Evolutionary conservation across 2,888 invertebrate species (phyloP), one percentile per base, ranked within the genome.

Genomic region (Flexamia atlantica): DNA sequence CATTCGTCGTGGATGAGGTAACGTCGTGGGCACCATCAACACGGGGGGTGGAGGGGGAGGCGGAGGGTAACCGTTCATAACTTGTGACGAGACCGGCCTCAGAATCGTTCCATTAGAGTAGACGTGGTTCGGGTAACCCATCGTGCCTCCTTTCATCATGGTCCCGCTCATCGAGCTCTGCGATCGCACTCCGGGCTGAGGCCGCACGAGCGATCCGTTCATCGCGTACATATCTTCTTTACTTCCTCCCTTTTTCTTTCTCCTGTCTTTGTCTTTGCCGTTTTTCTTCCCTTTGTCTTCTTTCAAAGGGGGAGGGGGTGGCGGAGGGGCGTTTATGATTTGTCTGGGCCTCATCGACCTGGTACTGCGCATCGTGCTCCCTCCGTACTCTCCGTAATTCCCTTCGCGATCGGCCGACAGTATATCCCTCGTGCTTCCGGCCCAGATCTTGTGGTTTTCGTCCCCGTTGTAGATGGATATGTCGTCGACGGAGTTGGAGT

Each of bases 381-480:
- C 89, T 85, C 92, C 93, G 88, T 96, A 96, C 17, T 94, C 93
- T 86, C 93, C 93, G 88, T 95, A 92, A 85, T 93, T 91, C 28
- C 91, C 94, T 86, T 95, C 95, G 42, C 96, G 91, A 83, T 95
- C 94, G 89, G 96, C 96, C 40, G 94, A 87, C 40, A 88, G 87
- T 14, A 87, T 79, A 81, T 88, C 88, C 83, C 88, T 85, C 28
- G 88, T 93, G 32, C 94, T 94, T 10, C 96, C 96, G 1, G 96
- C 95, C 97, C 98, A 98, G 57, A 98, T 95, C 90, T 98, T 98
- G 90, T 98, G 97, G 90, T 98, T 98, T 90, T 97, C 97, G 89
- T 97, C 97, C 0, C 97, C 97, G 89, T 97, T 97, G 90, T 95
- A 97, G 84, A 95, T 94, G 86, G 97, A 97, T 28, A 95, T 92